These are phyloP conservation scores for Amniataba percoides DNA, from an alignment of 2,797 vertebrate species.

Conservation along the genomic window DNA sequence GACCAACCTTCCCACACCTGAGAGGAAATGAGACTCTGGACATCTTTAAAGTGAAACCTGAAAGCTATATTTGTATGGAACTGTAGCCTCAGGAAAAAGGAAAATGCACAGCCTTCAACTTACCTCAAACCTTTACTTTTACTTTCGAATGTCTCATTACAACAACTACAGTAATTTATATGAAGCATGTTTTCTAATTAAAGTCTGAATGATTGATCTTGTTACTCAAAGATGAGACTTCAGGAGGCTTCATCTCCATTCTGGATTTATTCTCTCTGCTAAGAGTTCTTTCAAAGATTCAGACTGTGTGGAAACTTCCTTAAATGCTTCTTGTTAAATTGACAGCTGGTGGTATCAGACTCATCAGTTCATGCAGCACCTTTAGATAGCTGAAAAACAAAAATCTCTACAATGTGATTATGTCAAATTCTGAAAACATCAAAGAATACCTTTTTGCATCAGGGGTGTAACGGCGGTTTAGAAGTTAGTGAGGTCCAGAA, in stretches of 20 bases:
- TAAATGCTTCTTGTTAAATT: neutral
- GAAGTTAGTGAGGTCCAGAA: too few relatives aligned
- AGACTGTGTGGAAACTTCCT: neutral
- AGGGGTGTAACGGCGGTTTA: too few relatives aligned
- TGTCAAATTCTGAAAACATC: neutral
- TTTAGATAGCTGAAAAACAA: neutral
- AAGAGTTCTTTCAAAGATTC: neutral
- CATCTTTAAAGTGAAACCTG: neutral
- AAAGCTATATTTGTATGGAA: neutral
- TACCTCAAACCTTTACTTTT: neutral
- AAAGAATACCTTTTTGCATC: too few relatives aligned
- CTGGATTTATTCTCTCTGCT: neutral
- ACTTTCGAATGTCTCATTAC: neutral
- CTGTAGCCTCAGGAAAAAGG: neutral
- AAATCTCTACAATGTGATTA: neutral
- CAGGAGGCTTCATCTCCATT: too few relatives aligned
- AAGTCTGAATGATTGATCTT: neutral
- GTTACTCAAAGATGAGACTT: neutral
- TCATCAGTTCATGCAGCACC: neutral
- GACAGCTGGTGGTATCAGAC: neutral
- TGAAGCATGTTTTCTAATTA: neutral
- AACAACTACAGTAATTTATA: neutral
- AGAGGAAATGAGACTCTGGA: neutral
- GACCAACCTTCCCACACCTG: constrained; percentile 1
- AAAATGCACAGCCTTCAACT: too few relatives aligned